Conservation (phyloP, 2,888 invertebrate species). For the Ligdia adustata region DNA sequence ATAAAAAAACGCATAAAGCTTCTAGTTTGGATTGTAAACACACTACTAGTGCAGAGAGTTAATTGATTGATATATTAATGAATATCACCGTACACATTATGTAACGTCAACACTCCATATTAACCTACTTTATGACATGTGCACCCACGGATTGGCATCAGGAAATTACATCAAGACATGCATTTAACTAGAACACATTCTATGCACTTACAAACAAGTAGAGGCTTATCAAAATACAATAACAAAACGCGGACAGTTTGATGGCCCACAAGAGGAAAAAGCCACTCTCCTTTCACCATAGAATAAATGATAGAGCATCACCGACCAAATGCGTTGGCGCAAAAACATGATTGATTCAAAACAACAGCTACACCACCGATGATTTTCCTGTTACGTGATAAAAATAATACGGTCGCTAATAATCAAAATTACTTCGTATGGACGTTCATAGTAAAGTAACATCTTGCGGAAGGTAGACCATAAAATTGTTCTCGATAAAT, state of each 20-base stretch:
- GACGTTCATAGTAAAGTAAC: too few relatives aligned
- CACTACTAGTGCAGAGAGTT: too few relatives aligned
- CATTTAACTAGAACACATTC: conserved; percentile 5
- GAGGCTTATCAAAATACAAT: conserved; percentile 8
- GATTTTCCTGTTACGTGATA: background rate
- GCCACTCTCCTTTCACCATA: conserved; percentile 22
- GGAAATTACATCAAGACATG: background rate
- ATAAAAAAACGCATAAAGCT: too few relatives aligned
- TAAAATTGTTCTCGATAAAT: too few relatives aligned
- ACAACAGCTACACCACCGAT: conserved; percentile 9
- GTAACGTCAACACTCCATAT: too few relatives aligned
- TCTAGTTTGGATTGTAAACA: too few relatives aligned
- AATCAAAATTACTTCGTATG: too few relatives aligned
- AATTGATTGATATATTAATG: too few relatives aligned
- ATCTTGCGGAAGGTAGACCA: too few relatives aligned
- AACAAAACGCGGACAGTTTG: conserved; percentile 11
- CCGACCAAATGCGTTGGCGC: conserved; percentile 20
- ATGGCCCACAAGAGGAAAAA: conserved; percentile 24
- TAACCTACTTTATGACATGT: background rate
- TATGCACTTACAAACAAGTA: background rate
- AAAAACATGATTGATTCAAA: conserved; percentile 34
- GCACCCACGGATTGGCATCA: background rate
- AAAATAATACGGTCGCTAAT: conserved; percentile 3
- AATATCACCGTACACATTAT: too few relatives aligned
- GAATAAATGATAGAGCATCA: too few relatives aligned